Conservation (phyloP, 1,140 invertebrate genomes). For the Hydropsyche tenuis region DNA sequence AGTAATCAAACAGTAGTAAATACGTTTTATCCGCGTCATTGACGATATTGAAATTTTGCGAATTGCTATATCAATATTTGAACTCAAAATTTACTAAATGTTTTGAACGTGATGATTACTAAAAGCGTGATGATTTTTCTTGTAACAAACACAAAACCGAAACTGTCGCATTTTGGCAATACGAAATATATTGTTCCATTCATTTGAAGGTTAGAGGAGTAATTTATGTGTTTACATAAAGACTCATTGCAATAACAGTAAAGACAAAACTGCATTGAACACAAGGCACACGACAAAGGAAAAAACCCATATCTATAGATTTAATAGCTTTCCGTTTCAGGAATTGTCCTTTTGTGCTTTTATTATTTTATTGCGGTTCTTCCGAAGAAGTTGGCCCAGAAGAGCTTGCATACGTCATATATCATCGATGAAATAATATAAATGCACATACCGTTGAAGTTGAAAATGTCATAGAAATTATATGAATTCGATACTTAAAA, state of each 20-base stretch:
- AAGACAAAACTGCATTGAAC: constrained; percentile 27
- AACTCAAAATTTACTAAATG: too few relatives aligned
- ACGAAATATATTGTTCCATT: background rate
- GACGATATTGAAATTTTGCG: too few relatives aligned
- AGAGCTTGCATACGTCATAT: too few relatives aligned
- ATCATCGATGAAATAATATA: background rate
- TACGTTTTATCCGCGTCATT: background rate
- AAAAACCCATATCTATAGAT: background rate
- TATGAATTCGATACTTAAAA: too few relatives aligned
- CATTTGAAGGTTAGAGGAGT: background rate
- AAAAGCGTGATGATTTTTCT: too few relatives aligned
- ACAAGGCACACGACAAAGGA: constrained; percentile 1
- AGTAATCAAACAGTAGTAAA: constrained; percentile 12
- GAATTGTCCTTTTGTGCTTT: constrained; percentile 29
- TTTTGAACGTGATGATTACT: too few relatives aligned
- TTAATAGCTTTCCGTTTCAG: constrained; percentile 33
- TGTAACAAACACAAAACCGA: background rate
- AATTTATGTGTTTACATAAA: constrained; percentile 34
- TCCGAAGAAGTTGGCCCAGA: constrained; percentile 27
- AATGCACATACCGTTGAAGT: background rate
- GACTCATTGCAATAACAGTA: constrained; percentile 28
- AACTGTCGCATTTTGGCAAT: background rate
- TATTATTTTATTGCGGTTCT: constrained; percentile 37
- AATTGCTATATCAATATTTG: too few relatives aligned
- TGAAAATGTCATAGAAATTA: too few relatives aligned